Conservation (phyloP, 1,140 invertebrate genomes). For the Amyelois transitella region DNA sequence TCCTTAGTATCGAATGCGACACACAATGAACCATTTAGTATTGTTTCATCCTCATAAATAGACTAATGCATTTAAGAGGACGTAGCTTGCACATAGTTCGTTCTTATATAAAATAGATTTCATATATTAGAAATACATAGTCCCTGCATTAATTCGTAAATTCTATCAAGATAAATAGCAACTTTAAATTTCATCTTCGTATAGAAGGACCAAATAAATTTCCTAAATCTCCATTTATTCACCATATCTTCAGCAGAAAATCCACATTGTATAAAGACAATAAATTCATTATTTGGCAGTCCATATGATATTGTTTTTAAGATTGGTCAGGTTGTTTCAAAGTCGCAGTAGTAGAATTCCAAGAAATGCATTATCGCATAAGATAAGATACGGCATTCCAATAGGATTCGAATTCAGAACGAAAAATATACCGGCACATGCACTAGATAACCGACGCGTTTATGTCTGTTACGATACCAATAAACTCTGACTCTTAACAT, state of each 20-base stretch:
- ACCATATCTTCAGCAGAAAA: too few relatives aligned
- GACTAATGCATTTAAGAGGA: not conserved
- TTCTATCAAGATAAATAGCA: too few relatives aligned
- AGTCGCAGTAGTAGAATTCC: not conserved
- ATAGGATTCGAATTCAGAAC: not conserved
- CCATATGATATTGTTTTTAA: too few relatives aligned
- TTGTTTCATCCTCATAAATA: not conserved
- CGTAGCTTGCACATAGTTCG: too few relatives aligned
- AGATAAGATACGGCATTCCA: not conserved
- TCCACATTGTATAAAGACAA: too few relatives aligned
- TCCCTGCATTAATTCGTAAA: too few relatives aligned
- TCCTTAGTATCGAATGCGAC: not conserved
- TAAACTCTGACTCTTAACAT: conserved; percentile 40
- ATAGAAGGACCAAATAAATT: too few relatives aligned
- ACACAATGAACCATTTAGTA: not conserved
- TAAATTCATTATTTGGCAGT: too few relatives aligned
- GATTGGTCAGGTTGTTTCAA: not conserved
- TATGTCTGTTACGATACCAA: conserved; percentile 8
- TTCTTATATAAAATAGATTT: too few relatives aligned
- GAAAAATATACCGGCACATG: not conserved
- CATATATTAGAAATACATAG: too few relatives aligned
- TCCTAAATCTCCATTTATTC: too few relatives aligned
- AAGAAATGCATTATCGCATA: not conserved
- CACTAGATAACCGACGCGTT: not conserved
- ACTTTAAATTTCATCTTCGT: too few relatives aligned